phyloP scores from a whole-genome alignment of 2,113 vertebrate species.

The Emydocephalus ijimae region DNA sequence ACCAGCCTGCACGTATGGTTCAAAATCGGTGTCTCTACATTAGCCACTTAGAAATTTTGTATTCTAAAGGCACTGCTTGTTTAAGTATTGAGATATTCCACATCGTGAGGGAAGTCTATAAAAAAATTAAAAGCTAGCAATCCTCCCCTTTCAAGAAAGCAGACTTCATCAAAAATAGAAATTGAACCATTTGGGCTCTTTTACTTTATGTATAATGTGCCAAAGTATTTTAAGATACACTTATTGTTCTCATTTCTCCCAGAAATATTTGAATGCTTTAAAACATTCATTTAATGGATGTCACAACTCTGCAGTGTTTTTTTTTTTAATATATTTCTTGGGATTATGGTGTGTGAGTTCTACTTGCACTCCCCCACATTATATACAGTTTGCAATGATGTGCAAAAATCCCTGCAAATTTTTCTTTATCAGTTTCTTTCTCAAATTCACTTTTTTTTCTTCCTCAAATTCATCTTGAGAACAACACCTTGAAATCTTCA shows the following conservation, averaged over 20 bases:
- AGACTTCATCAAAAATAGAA: constrained; percentile 5
- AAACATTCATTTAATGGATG: constrained; percentile 28
- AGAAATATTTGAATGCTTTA: constrained; percentile 22
- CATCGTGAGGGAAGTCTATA: neutral
- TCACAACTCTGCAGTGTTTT: neutral
- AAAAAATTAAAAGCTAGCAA: constrained; percentile 28
- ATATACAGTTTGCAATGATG: neutral
- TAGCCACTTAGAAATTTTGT: constrained; percentile 43
- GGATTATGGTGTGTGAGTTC: too few relatives aligned
- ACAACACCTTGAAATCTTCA: neutral
- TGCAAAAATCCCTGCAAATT: neutral
- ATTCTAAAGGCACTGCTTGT: constrained; percentile 2
- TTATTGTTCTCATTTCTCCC: constrained; percentile 16
- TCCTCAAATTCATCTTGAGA: constrained; percentile 7
- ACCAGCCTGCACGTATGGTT: constrained; percentile 44
- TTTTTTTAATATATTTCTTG: too few relatives aligned
- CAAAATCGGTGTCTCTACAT: neutral
- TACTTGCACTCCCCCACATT: too few relatives aligned
- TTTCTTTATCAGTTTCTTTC: rapidly evolving
- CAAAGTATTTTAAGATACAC: constrained; percentile 25
- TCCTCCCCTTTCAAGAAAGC: neutral
- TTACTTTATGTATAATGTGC: neutral
- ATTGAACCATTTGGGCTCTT: constrained; percentile 1
- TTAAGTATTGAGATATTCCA: neutral
- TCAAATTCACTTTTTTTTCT: neutral